Conservation (phyloP, 2,113 vertebrate genomes). For the Sminthopsis crassicaudata region DNA sequence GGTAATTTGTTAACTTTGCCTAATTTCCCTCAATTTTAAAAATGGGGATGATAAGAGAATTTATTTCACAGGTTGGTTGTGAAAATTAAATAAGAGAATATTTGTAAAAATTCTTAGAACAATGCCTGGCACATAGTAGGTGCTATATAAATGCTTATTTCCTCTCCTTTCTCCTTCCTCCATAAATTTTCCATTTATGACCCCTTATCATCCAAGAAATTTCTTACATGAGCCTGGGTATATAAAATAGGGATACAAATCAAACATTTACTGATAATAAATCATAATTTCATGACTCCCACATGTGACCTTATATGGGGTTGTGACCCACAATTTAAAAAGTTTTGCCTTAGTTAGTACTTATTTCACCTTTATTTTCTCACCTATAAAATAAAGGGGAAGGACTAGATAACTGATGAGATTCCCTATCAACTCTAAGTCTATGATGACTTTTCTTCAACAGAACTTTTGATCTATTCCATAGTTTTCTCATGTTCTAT, state of each 20-base stretch:
- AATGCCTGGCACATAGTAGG: not conserved
- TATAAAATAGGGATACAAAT: no score
- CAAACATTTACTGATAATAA: no score
- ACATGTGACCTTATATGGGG: no score
- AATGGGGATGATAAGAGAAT: not conserved
- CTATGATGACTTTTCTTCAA: conserved; percentile 10
- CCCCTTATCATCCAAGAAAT: no score
- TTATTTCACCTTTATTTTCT: not conserved
- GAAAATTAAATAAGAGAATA: not conserved
- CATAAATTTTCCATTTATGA: no score
- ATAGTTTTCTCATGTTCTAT: conserved; percentile 16
- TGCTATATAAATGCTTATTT: not conserved
- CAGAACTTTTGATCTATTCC: conserved; percentile 18
- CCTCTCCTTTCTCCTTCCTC: not conserved
- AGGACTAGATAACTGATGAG: not conserved
- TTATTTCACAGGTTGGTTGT: not conserved
- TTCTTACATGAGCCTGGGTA: no score
- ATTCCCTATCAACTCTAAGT: not conserved
- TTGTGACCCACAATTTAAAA: no score
- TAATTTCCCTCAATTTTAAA: not conserved
- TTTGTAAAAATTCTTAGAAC: not conserved
- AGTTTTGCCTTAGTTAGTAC: not conserved
- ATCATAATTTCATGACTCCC: no score
- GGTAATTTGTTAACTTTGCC: not conserved
- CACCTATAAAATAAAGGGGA: not conserved